Base-by-base conservation (phyloP, 2,113 vertebrate genomes). In the Melanerpes formicivorus region DNA sequence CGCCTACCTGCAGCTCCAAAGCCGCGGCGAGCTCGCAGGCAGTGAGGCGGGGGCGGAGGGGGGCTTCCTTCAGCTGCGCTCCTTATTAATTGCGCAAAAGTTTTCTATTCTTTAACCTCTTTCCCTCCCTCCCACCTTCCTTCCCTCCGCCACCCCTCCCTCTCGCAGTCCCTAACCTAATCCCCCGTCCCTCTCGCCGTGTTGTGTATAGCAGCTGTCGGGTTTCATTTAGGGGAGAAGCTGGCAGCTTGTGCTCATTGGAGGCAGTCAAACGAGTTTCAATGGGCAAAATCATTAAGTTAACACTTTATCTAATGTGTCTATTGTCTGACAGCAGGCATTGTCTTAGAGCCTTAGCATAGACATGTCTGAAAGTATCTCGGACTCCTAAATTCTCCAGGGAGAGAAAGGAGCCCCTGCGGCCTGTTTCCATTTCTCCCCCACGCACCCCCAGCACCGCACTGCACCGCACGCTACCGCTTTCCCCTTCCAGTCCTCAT, bases 281-380 rank as follows among this genome's bases (percentile, higher is more conserved):
- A 97, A 98, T 97, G 96, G 97, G 97, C 97, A 98, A 98, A 98
- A 96, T 96, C 96, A 98, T 98, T 98, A 99, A 99, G 98, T 98
- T 98, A 98, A 98, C 98, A 98, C 98, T 98, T 98, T 98, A 97
- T 98, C 97, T 98, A 98, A 98, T 98, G 98, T 98, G 97, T 97
- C 97, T 96, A 98, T 98, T 98, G 98, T 98, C 97, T 96, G 93
- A 83, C 86, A 75, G 81, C 90, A 84, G 95, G 96, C 96, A 98
- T 98, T 98, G 97, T 98, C 97, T 98, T 98, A 98, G 91, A 97
- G 96, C 95, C 96, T 92, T 94, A 95, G 93, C 72, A 96, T 97
- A 98, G 84, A 84, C 86, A 80, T 69, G 94, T 88, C 95, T 95
- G 88, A 80, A 96, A 96, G 80, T 83, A 81, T 86, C 69, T 67